These are phyloP conservation scores for Notodonta dromedarius DNA, from an alignment of 2,888 invertebrate species.

Conservation along the genomic window DNA sequence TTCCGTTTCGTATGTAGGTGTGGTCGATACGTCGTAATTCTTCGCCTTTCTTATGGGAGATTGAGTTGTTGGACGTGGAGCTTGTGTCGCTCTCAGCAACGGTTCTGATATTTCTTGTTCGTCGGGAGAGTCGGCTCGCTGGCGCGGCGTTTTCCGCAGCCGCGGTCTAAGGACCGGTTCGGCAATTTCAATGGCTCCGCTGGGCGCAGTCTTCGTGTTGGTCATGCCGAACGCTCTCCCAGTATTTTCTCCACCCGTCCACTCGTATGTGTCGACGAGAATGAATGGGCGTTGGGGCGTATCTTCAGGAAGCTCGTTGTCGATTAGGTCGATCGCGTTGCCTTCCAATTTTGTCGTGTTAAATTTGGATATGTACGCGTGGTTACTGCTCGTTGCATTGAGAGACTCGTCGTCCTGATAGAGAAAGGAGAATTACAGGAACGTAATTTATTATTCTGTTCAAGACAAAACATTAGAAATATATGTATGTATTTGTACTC, in stretches of 20 bases:
- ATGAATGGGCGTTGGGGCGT: conserved; percentile 64
- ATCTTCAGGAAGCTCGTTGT: conserved; percentile 76
- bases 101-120: conserved; percentile 87
- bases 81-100: conserved; percentile 79
- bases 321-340: conserved; percentile 58
- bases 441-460: neutral
- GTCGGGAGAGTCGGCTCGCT: conserved; percentile 76
- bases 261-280: conserved; percentile 79
- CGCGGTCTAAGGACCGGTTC: conserved; percentile 89
- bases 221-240: conserved; percentile 87
- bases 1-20: conserved; percentile 66
- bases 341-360: conserved; percentile 56
- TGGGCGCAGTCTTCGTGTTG: conserved; percentile 72
- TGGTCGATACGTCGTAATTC: conserved; percentile 74
- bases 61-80: conserved; percentile 59
- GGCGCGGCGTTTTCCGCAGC: conserved; percentile 81
- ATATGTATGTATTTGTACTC: conserved; percentile 6
- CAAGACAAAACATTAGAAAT: too few species aligned
- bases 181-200: conserved; percentile 86
- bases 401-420: conserved; percentile 53
- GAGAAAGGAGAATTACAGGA: neutral
- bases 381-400: conserved; percentile 48
- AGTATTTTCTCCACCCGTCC: conserved; percentile 80
- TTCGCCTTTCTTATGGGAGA: conserved; percentile 69
- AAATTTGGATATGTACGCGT: conserved; percentile 47